Conservation (phyloP, 2,113 vertebrate genomes). For the Struthidea cinerea region DNA sequence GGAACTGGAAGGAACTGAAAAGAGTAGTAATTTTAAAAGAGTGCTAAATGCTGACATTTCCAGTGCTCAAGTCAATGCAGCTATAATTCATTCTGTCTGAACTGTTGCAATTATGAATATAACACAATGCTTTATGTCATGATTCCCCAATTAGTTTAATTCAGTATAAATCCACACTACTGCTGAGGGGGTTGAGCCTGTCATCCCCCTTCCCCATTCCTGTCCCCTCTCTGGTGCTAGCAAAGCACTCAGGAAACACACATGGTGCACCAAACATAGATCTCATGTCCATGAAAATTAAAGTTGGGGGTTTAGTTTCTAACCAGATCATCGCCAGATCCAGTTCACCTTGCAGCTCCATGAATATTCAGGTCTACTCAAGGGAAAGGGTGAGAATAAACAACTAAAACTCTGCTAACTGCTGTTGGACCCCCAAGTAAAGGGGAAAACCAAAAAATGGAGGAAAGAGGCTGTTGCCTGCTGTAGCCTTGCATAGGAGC, state of each 20-base stretch:
- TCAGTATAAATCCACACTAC: not conserved
- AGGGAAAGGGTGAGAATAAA: not conserved
- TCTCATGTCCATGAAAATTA: not conserved
- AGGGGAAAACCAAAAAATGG: not conserved
- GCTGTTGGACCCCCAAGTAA: not conserved
- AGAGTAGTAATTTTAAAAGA: not conserved
- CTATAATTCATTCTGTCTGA: not conserved
- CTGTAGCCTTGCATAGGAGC: not conserved
- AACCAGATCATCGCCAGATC: not conserved
- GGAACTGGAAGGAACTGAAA: not conserved
- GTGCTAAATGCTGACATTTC: not conserved
- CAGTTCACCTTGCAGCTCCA: not conserved
- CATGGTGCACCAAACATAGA: not conserved
- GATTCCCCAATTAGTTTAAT: not conserved
- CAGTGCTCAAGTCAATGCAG: not conserved
- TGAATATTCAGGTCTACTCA: not conserved
- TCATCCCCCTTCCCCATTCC: not conserved
- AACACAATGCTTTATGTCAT: not conserved
- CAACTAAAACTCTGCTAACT: not conserved
- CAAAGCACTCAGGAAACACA: not conserved
- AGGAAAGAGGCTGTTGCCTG: not conserved
- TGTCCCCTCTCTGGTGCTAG: not conserved
- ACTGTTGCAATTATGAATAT: not conserved
- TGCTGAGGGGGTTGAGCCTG: not conserved
- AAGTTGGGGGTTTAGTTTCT: not conserved